phyloP scores from a whole-genome alignment of 92 coral and sea anemone genomes.

The Galaxea fascicularis region DNA sequence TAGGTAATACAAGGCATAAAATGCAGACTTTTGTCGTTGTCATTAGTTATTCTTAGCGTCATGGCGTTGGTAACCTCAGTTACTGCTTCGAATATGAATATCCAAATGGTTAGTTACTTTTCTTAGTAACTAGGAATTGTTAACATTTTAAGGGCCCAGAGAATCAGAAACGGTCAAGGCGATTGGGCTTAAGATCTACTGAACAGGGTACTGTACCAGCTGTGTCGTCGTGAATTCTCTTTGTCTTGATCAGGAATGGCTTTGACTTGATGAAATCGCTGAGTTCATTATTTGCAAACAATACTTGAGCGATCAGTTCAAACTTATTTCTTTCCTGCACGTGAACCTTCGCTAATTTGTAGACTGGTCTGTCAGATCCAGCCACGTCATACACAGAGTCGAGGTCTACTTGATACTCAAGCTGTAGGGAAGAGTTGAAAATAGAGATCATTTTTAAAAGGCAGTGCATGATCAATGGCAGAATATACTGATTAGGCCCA shows the following conservation, averaged over 20 bases:
- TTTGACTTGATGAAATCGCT: slow-evolving; percentile 71
- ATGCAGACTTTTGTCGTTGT: too few relatives aligned
- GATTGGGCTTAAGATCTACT: neutral
- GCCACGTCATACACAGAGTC: slow-evolving; percentile 82
- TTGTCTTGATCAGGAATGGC: slow-evolving; percentile 81
- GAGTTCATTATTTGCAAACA: slow-evolving; percentile 53
- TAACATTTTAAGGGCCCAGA: too few relatives aligned
- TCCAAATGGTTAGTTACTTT: too few relatives aligned
- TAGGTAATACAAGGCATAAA: too few relatives aligned
- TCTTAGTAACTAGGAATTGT: too few relatives aligned
- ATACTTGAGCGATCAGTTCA: slow-evolving; percentile 77
- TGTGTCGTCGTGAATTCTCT: slow-evolving; percentile 45
- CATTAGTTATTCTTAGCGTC: too few relatives aligned
- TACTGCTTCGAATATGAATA: too few relatives aligned
- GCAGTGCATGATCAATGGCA: too few relatives aligned
- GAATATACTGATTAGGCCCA: too few relatives aligned
- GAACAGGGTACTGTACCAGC: slow-evolving; percentile 24
- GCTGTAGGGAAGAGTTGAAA: neutral
- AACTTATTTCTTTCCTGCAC: slow-evolving; percentile 83
- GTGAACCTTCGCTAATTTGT: slow-evolving; percentile 89
- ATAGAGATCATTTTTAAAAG: too few relatives aligned
- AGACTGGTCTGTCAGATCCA: slow-evolving; percentile 80
- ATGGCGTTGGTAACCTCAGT: too few relatives aligned
- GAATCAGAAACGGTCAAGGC: neutral
- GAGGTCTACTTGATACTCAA: slow-evolving; percentile 72